Evolutionary conservation across 2,888 invertebrate species (phyloP), one percentile per base, ranked within the genome.

Genomic region (Sesia bembeciformis): DNA sequence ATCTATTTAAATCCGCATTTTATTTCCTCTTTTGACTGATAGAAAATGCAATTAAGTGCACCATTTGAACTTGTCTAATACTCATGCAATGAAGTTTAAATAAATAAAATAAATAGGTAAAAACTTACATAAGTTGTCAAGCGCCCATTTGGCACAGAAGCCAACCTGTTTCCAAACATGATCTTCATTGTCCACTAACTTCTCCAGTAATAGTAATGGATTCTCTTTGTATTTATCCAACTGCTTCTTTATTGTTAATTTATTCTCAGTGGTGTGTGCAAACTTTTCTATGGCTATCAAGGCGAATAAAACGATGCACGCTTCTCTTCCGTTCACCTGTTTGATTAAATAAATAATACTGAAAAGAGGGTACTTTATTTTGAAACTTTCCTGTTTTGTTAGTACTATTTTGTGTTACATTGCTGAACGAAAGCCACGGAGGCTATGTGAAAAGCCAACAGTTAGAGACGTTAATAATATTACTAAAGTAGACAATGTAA

Each of bases 261-360:
- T 97, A 81, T 97, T 97, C 78, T 96, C 96, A 76, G 95, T 96
- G 58, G 97, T 97, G 83, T 96, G 95, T 57, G 97, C 96, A 83
- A 97, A 97, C 77, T 98, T 98, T 80, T 98, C 97, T 68, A 98
- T 81, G 39, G 97, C 97, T 69, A 98, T 94, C 60, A 98, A 81
- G 40, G 97, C 95, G 84, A 95, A 96, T 55, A 98, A 86, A 54
- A 95, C 94, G 56, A 97, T 93, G 68, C 93, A 92, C 8, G 95
- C 93, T 70, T 96, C 93, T 52, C 91, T 90, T 58, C 74, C 63
- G 1, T 57, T 62, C 8, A 63, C 60, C 85, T 84, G 63, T 7
- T 5, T 5, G 7, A 42, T 42, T 1, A 42, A 3, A 42, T 23
- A 23, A 23, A 23, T 23, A 23, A 23, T 23, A 23, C 1, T 23